Evolutionary conservation across 30 jellyfish, hydroid and myxozoan genomes (phyloP).

Genomic region (Cassiopea xamachana): DNA sequence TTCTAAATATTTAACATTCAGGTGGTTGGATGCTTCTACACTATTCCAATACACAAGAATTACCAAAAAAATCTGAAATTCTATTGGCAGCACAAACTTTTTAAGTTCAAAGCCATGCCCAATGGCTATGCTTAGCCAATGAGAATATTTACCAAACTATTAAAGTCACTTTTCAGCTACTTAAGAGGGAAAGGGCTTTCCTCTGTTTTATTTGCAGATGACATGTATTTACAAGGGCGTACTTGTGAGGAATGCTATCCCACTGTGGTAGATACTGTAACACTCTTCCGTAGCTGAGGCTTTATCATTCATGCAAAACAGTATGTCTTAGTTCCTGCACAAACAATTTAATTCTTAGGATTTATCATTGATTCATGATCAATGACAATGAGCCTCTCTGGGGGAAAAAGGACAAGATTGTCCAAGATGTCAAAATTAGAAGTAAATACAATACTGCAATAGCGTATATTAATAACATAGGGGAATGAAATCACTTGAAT

Average conservation of each 20-base stretch:
- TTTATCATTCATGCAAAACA: conserved; percentile 44
- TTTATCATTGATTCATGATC: conserved; percentile 26
- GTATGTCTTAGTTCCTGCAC: conserved; percentile 52
- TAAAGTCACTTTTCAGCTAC: conserved; percentile 47
- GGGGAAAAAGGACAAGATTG: conserved; percentile 16
- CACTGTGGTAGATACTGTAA: conserved; percentile 32
- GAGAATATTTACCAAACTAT: conserved; percentile 61
- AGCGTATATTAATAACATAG: conserved; percentile 46
- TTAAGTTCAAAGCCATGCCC: conserved; percentile 23
- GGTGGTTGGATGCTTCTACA: conserved; percentile 46
- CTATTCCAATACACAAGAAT: conserved; percentile 9
- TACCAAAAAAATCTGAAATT: conserved; percentile 51
- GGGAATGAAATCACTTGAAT: conserved; percentile 33
- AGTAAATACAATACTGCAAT: conserved; percentile 53
- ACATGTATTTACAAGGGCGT: conserved; percentile 39
- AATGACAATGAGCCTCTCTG: conserved; percentile 31
- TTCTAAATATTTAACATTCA: conserved; percentile 39
- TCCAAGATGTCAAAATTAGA: conserved; percentile 22
- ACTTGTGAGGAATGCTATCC: conserved; percentile 50
- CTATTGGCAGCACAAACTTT: neutral
- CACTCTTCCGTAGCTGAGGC: conserved; percentile 33
- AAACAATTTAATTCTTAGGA: conserved; percentile 34
- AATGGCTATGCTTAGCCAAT: conserved; percentile 53
- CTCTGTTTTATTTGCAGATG: conserved; percentile 59
- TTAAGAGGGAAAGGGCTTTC: conserved; percentile 35